Conservation (phyloP, 2,113 vertebrate genomes). For the Raphicerus campestris region DNA sequence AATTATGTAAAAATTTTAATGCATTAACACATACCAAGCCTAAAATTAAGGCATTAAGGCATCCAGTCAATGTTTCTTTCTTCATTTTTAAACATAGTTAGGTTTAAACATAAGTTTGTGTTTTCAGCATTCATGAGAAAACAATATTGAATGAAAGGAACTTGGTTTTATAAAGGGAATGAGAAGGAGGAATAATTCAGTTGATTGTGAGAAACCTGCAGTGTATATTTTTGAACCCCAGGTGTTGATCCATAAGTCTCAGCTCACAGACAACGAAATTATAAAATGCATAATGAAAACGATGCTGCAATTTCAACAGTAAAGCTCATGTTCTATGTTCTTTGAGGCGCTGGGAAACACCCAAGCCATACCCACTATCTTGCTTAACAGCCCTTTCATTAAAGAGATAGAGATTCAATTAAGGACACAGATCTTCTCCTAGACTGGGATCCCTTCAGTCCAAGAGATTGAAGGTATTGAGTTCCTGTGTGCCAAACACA, state of each 20-base stretch:
- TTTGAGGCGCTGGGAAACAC: not conserved
- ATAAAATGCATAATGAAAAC: not conserved
- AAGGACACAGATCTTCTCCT: not conserved
- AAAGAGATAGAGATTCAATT: not conserved
- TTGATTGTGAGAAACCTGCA: not conserved
- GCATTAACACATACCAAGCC: not conserved
- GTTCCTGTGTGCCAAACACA: not conserved
- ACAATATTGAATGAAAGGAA: not conserved
- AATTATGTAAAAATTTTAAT: not conserved
- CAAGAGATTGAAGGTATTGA: not conserved
- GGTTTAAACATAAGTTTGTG: not conserved
- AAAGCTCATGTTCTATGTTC: not conserved
- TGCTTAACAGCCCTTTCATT: not conserved
- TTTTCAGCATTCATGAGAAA: not conserved
- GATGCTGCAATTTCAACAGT: not conserved
- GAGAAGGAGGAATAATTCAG: not conserved
- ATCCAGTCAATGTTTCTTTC: not conserved
- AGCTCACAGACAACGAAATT: not conserved
- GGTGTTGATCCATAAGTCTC: not conserved
- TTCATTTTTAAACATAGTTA: not conserved
- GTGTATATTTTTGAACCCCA: not conserved
- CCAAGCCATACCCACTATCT: fast-evolving
- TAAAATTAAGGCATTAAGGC: not conserved
- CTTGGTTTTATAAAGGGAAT: not conserved
- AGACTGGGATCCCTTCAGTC: not conserved